Base-by-base conservation (phyloP, 2,113 vertebrate genomes). In the Acanthisitta chloris region DNA sequence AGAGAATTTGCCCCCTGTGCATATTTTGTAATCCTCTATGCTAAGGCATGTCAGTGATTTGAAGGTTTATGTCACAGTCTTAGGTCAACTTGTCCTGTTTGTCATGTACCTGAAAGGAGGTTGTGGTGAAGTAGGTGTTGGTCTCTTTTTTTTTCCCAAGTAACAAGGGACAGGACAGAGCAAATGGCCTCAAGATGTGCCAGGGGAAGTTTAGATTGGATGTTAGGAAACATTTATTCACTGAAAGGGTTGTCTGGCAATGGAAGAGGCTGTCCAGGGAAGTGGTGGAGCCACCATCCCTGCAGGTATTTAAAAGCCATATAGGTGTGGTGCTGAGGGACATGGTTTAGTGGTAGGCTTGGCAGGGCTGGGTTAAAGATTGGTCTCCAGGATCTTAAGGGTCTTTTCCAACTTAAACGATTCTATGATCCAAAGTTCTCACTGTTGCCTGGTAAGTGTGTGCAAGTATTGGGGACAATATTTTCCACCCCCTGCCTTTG, bases 1-100 rank as follows among this genome's bases (percentile, higher is more conserved):
- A 17, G 23, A 40, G 9, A 40, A 40, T 34, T 17, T 21, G 31
- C 10, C 2, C 5, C 0, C 23, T 6, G 5, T 74, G 21, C 0
- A 3, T 40, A 5, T 29, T 67, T 6, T 54, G 2, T 54, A 26
- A 57, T 42, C 15, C 5, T 73, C 2, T 70, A 8, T 62, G 17
- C 46, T 62, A 46, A 52, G 34, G 26, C 0, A 20, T 59, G 70
- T 69, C 21, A 34, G 5, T 55, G 17, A 20, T n/a, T 85, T 57
- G n/a, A 34, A 8, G 52, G 4, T 48, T 70, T 40, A 3, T 46
- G 36, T 38, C 1, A 1, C 54, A 23, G 20, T 54, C 9, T 73
- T 52, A 40, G 29, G 17, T 36, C 25, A 54, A 14, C 10, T 66
- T 73, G 45, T 9, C 28, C 18, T 67, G 5, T 57, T 81, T 90